Percentiles rank a stretch among this genome's conserved stretches.
Conservation (phyloP, 2,113 vertebrate species). For the Barbus barbus region DNA sequence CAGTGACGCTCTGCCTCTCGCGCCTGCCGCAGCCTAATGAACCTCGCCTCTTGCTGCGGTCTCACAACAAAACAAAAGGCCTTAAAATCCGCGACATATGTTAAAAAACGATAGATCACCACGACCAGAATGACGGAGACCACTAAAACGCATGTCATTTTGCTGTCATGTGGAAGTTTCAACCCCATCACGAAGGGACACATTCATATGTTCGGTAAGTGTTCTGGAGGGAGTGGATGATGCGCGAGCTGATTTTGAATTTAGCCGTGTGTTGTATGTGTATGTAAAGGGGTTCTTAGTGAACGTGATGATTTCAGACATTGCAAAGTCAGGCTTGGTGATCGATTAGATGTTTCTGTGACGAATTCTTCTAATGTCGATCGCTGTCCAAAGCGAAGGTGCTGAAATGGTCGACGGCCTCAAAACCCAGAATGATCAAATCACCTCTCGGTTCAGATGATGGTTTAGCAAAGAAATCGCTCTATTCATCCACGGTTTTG, state of each 20-base stretch:
- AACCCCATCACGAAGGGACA: conserved; percentile 97
- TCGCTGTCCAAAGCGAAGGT: conserved; percentile 57
- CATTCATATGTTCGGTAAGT: conserved; percentile 97
- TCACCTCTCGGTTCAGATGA: not conserved
- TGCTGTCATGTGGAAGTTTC: conserved; percentile 96
- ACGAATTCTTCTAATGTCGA: not conserved
- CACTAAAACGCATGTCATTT: conserved; percentile 91
- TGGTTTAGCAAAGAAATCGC: not conserved
- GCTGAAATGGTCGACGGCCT: conserved; percentile 62
- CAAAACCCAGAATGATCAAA: not conserved
- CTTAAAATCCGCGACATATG: conserved; percentile 12
- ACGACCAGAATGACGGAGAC: conserved; percentile 83
- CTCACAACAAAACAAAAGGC: conserved; percentile 59
- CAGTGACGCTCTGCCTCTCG: conserved; percentile 66
- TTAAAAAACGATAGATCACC: conserved; percentile 32
- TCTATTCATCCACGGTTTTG: not conserved
- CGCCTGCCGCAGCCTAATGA: conserved; percentile 71
- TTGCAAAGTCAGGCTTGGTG: not conserved
- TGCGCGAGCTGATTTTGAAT: not conserved
- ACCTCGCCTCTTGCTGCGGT: conserved; percentile 76
- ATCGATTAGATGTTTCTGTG: not conserved
- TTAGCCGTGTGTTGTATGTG: not conserved
- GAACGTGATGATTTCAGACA: not conserved
- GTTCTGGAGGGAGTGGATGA: not conserved
- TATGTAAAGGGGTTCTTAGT: not conserved